Percentiles rank a stretch among this genome's conserved stretches.
phyloP scores from a whole-genome alignment of 2,888 invertebrate genomes.

The Deilephila porcellus region DNA sequence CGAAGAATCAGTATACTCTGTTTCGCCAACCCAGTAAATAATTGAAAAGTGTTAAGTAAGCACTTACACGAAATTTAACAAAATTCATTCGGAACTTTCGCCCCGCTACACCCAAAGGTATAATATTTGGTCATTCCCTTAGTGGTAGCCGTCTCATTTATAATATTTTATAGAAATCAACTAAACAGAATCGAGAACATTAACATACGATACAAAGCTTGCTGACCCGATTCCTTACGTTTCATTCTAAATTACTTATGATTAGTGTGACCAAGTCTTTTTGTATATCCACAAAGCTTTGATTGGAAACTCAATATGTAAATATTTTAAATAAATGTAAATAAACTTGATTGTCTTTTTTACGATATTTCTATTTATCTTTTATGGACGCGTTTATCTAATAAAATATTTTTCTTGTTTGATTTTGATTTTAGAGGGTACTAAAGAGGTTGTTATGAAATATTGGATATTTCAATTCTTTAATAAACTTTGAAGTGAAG shows the following conservation, averaged over 20 bases:
- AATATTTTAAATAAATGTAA: not conserved
- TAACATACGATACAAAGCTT: constrained; percentile 70
- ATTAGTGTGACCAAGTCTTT: constrained; percentile 69
- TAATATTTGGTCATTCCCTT: constrained; percentile 82
- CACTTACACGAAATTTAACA: too few relatives aligned
- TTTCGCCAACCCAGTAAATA: not conserved
- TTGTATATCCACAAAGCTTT: constrained; percentile 23
- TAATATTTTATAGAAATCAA: constrained; percentile 85
- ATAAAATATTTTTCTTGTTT: constrained; percentile 10
- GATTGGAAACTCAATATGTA: constrained; percentile 27
- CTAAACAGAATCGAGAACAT: constrained; percentile 81
- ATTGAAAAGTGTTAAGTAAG: not conserved
- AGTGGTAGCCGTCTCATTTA: constrained; percentile 84
- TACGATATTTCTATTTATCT: constrained; percentile 19
- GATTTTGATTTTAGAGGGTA: not conserved
- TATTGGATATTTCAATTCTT: too few relatives aligned
- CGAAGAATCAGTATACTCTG: too few relatives aligned
- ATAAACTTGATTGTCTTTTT: constrained; percentile 10
- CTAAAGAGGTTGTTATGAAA: not conserved
- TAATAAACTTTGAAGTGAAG: too few relatives aligned
- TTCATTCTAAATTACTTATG: constrained; percentile 75
- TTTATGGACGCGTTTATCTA: constrained; percentile 21
- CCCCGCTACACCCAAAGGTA: constrained; percentile 53
- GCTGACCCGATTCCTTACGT: constrained; percentile 70
- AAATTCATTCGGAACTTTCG: constrained; percentile 50